These are phyloP conservation scores for Vireo altiloquus DNA, from an alignment of 2,113 vertebrate species.

Conservation along the genomic window DNA sequence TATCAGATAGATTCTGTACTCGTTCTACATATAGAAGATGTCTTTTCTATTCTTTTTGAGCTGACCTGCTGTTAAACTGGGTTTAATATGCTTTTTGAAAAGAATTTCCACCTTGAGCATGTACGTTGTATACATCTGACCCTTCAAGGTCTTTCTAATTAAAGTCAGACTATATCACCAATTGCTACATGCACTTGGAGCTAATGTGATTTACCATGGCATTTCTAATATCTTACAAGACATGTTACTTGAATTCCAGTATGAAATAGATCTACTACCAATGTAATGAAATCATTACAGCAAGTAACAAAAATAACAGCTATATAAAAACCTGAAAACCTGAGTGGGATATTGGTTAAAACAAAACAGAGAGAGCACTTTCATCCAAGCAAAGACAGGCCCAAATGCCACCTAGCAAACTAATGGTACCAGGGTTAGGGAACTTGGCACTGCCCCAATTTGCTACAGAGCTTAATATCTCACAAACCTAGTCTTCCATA, in stretches of 20 bases:
- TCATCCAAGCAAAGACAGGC: neutral
- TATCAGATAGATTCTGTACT: neutral
- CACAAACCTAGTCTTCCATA: neutral
- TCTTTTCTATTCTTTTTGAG: neutral
- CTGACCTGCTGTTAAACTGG: neutral
- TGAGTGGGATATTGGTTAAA: neutral
- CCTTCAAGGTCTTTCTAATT: conserved; percentile 22
- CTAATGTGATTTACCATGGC: neutral
- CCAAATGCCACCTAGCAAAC: neutral
- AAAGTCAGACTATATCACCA: neutral
- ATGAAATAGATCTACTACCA: neutral
- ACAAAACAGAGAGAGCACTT: neutral
- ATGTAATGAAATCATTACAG: neutral
- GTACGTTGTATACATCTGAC: neutral
- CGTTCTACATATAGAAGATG: neutral
- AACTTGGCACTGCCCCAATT: neutral
- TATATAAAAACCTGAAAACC: neutral
- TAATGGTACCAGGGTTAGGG: neutral
- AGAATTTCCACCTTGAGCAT: neutral
- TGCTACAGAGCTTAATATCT: neutral
- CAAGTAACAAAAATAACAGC: neutral
- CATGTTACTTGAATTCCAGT: neutral
- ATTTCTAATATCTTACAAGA: neutral
- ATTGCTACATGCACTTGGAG: neutral
- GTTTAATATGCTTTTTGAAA: neutral